phyloP scores from a whole-genome alignment of 2,888 invertebrate genomes.

The Heliconius aoede region DNA sequence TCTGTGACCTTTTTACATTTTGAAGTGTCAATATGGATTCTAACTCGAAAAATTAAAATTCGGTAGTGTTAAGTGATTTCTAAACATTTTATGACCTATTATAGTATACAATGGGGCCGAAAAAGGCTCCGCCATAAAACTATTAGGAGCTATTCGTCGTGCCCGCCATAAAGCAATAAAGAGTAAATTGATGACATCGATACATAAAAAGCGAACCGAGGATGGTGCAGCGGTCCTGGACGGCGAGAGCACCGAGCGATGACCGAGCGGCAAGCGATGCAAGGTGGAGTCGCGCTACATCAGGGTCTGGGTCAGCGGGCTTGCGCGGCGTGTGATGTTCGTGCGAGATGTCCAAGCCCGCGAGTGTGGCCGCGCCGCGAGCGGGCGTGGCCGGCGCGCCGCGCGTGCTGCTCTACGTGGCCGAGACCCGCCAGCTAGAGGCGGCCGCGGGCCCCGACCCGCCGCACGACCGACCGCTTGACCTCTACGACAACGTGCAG shows the following conservation, averaged over 20 bases:
- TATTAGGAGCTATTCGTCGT: constrained; percentile 63
- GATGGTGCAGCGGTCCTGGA: constrained; percentile 70
- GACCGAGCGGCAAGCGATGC: constrained; percentile 74
- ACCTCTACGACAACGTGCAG: constrained; percentile 62
- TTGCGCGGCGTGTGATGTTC: constrained; percentile 87
- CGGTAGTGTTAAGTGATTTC: constrained; percentile 60
- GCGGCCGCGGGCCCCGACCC: constrained; percentile 72
- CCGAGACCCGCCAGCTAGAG: constrained; percentile 81
- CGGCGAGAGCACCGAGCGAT: constrained; percentile 71
- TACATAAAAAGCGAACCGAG: constrained; percentile 66
- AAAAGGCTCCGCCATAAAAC: constrained; percentile 81
- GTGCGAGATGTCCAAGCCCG: constrained; percentile 91
- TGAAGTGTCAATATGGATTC: constrained; percentile 68
- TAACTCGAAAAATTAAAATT: constrained; percentile 59
- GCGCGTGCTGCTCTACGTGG: constrained; percentile 82
- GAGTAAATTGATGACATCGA: constrained; percentile 68
- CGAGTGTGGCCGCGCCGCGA: constrained; percentile 85
- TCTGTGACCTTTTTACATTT: constrained; percentile 74
- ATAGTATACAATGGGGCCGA: constrained; percentile 77
- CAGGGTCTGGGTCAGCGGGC: constrained; percentile 57
- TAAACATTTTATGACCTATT: constrained; percentile 67
- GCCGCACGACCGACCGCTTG: constrained; percentile 57
- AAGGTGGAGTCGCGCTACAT: constrained; percentile 59
- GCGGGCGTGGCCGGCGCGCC: constrained; percentile 78
- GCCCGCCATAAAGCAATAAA: constrained; percentile 70